Evolutionary conservation across 2,797 vertebrate species (phyloP).

Genomic region (Austrolebias charrua): DNA sequence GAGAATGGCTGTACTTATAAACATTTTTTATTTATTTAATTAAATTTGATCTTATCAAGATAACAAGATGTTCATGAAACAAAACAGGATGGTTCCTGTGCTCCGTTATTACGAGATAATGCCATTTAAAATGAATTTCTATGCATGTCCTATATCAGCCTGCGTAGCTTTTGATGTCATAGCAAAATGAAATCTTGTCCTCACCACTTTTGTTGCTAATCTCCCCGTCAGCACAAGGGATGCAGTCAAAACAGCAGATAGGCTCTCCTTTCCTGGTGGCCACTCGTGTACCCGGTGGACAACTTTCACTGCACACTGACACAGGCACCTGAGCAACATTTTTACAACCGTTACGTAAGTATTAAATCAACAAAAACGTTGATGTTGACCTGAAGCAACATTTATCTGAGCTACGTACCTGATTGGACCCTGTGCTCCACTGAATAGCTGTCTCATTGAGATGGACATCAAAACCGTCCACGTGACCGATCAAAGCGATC

Average conservation of each 20-base stretch:
- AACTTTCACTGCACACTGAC: constrained; percentile 78
- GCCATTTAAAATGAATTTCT: too few species aligned
- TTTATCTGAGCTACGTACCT: constrained; percentile 34
- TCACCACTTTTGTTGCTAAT: constrained; percentile 78
- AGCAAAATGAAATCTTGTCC: not conserved
- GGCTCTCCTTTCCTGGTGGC: constrained; percentile 68
- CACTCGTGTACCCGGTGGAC: constrained; percentile 71
- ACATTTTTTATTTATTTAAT: too few species aligned
- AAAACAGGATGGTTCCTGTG: too few species aligned
- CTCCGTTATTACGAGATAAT: too few species aligned
- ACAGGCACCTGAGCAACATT: constrained; percentile 57
- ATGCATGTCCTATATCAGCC: too few species aligned
- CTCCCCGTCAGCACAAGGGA: constrained; percentile 74
- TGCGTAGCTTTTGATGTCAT: not conserved
- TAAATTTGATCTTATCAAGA: too few species aligned
- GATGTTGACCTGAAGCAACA: not conserved
- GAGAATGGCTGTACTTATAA: too few species aligned
- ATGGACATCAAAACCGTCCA: constrained; percentile 68
- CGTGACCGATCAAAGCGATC: constrained; percentile 66
- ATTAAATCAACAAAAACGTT: not conserved
- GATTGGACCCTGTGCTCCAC: constrained; percentile 69
- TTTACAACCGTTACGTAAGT: not conserved
- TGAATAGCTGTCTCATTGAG: constrained; percentile 72
- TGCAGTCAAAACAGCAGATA: constrained; percentile 81
- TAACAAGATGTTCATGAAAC: too few species aligned